Percentiles rank a stretch among this genome's conserved stretches.
Conservation (phyloP, 2,797 vertebrate genomes). For the Spinibarbus caldwelli region DNA sequence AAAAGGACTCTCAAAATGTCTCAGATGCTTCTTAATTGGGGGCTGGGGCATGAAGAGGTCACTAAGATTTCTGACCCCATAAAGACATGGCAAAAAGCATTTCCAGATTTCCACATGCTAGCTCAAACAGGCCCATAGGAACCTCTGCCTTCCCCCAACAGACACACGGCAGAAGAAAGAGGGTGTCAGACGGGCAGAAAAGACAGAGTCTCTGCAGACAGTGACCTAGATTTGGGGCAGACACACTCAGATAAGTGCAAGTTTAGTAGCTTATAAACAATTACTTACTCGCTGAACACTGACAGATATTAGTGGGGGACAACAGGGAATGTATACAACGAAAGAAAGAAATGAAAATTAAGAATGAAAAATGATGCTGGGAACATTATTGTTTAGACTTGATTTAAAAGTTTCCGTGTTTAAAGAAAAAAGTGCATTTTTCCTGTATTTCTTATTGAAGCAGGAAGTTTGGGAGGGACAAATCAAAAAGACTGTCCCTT, state of each 20-base stretch:
- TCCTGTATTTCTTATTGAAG: neutral
- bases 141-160: conserved; percentile 19
- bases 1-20: neutral
- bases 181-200: conserved; percentile 36
- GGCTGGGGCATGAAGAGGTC: conserved; percentile 12
- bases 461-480: neutral
- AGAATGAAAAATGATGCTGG: neutral
- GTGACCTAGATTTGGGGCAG: conserved; percentile 47
- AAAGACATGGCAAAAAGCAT: conserved; percentile 7
- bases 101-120: conserved; percentile 24
- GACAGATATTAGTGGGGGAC: neutral
- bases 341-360: neutral
- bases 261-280: conserved; percentile 11
- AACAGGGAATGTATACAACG: neutral
- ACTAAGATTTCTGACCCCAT: neutral
- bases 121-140: neutral
- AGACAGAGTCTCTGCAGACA: conserved; percentile 6
- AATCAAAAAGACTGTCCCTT: too few species aligned
- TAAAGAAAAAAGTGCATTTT: neutral
- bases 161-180: conserved; percentile 21
- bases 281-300: neutral
- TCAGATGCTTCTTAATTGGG: neutral
- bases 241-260: neutral
- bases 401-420: neutral
- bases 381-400: neutral